Conservation (phyloP, 1,140 invertebrate species). For the Tetragnatha versicolor region DNA sequence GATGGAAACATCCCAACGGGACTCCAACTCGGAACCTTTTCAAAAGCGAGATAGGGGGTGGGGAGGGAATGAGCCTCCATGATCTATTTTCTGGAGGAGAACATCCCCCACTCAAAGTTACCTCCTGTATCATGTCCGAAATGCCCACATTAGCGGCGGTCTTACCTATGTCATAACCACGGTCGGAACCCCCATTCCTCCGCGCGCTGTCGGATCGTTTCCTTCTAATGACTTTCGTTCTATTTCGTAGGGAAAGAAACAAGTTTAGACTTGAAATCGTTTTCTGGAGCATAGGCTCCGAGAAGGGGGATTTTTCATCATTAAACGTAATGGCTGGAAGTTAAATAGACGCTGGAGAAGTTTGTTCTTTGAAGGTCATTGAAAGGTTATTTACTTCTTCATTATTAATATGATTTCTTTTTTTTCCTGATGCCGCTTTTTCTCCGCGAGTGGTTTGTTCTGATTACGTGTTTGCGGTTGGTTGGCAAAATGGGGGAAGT, state of each 20-base stretch:
- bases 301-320: slow-evolving; percentile 50
- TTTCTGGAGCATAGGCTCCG: slow-evolving; percentile 20
- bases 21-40: no score
- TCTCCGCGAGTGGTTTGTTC: slow-evolving; percentile 1
- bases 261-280: slow-evolving; percentile 46
- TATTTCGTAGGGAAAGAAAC: slow-evolving; percentile 31
- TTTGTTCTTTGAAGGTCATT: slow-evolving; percentile 46
- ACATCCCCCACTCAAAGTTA: slow-evolving; percentile 19
- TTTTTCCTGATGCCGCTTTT: slow-evolving; percentile 2
- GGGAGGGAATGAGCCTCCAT: neutral
- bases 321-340: slow-evolving; percentile 51
- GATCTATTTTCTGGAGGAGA: slow-evolving; percentile 15
- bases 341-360: slow-evolving; percentile 47
- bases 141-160: slow-evolving; percentile 3
- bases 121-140: slow-evolving; percentile 41
- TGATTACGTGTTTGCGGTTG: slow-evolving; percentile 51
- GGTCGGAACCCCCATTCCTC: slow-evolving; percentile 21
- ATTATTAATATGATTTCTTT: slow-evolving; percentile 45
- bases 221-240: slow-evolving; percentile 36
- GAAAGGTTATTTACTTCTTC: slow-evolving; percentile 47
- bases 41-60: no score
- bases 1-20: no score
- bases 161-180: slow-evolving; percentile 37
- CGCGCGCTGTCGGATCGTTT: slow-evolving; percentile 27
- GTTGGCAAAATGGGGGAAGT: slow-evolving; percentile 32